Conservation (phyloP, 92 coral and sea anemone genomes). For the Phenganax subtilis region DNA sequence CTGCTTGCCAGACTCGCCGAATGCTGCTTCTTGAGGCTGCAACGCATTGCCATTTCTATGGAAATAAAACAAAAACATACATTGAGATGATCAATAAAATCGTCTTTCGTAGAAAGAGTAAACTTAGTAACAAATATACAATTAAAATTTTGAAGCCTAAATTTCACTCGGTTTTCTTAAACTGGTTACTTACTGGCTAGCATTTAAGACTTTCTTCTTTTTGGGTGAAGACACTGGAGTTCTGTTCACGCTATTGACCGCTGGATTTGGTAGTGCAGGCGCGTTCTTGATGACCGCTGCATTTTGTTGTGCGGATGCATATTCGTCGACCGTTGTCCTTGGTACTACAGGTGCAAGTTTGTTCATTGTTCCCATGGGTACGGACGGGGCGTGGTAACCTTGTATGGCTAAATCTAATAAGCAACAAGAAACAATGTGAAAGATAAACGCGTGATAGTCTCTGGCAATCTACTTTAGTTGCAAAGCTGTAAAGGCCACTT, state of each 20-base stretch:
- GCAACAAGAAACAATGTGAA: background rate
- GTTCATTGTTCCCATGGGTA: slow-evolving; percentile 35
- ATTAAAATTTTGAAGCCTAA: no score
- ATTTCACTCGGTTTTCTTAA: no score
- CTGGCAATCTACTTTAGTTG: background rate
- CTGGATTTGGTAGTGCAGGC: background rate
- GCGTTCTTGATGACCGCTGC: background rate
- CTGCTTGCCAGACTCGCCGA: slow-evolving; percentile 61
- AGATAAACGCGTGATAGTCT: no score
- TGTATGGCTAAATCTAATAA: slow-evolving; percentile 62
- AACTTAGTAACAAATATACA: no score
- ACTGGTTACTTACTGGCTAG: slow-evolving; percentile 6
- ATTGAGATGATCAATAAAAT: background rate
- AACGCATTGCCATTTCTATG: slow-evolving; percentile 58
- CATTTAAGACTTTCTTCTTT: background rate
- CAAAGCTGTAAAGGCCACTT: background rate
- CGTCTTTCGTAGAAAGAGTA: no score
- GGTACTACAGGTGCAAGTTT: slow-evolving; percentile 56
- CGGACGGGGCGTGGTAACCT: slow-evolving; percentile 77
- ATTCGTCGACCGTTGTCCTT: slow-evolving; percentile 58
- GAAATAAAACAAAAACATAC: background rate
- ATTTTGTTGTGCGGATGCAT: slow-evolving; percentile 45
- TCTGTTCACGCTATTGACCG: background rate
- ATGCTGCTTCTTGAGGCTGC: slow-evolving; percentile 54
- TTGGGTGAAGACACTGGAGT: background rate